A percentile compares a stretch with the other conserved stretches of the same genome.
Conservation (phyloP, 2,888 invertebrate genomes). For the Stenodera caucasica region DNA sequence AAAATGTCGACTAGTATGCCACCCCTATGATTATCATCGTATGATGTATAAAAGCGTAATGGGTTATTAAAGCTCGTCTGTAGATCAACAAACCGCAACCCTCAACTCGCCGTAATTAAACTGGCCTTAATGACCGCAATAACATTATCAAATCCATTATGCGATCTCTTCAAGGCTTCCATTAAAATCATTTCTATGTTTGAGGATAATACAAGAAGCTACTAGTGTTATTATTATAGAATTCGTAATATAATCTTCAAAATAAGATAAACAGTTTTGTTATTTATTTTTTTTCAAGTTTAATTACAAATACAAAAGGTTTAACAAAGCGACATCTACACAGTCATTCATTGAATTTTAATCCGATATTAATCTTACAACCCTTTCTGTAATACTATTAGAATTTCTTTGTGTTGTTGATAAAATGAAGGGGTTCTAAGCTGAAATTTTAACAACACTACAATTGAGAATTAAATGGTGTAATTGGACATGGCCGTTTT, state of each 20-base stretch:
- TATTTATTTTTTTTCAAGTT: neutral
- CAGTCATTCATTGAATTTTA: slow-evolving; percentile 37
- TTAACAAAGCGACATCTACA: slow-evolving; percentile 9
- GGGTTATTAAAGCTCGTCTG: slow-evolving; percentile 43
- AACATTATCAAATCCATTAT: slow-evolving; percentile 46
- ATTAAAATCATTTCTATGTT: slow-evolving; percentile 11
- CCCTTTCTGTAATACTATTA: slow-evolving; percentile 37
- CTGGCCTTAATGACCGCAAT: slow-evolving; percentile 43
- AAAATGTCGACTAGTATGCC: slow-evolving; percentile 22
- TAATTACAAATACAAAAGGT: neutral
- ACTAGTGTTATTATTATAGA: neutral
- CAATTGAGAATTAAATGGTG: slow-evolving; percentile 46
- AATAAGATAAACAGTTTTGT: neutral
- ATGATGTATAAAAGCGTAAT: slow-evolving; percentile 34
- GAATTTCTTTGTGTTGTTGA: slow-evolving; percentile 28
- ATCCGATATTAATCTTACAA: slow-evolving; percentile 31
- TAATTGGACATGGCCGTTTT: slow-evolving; percentile 41
- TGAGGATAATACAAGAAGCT: slow-evolving; percentile 22
- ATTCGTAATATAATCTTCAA: neutral
- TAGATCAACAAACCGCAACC: slow-evolving; percentile 40
- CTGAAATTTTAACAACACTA: slow-evolving; percentile 46
- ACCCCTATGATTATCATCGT: slow-evolving; percentile 21
- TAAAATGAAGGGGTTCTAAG: slow-evolving; percentile 39
- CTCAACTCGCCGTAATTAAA: slow-evolving; percentile 40
- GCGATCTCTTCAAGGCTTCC: slow-evolving; percentile 31